Evolutionary conservation across 2,113 vertebrate species (phyloP), one percentile per base, ranked within the genome.

Genomic region (Typhlomys cinereus): DNA sequence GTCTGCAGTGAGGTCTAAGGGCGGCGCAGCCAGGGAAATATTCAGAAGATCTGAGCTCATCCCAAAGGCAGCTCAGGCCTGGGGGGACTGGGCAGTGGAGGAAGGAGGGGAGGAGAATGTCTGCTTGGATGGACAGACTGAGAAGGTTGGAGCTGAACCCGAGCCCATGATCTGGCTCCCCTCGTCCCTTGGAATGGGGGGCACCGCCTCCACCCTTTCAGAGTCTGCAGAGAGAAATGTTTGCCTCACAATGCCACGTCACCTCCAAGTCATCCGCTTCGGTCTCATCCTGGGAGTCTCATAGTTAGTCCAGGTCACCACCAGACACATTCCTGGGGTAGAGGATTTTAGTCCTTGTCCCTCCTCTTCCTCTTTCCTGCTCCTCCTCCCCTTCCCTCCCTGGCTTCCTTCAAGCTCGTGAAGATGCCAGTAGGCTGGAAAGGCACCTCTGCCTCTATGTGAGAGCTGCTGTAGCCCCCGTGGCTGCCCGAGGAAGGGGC

Each of bases 301-400:
- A 0, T 23, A n/a, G 78, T 39, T 34, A 0, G 6, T 25, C 59
- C 31, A 29, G 20, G 1, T 5, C n/a, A 15, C 7, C 8, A 0
- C 18, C 23, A 1, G 39, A 21, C 1, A 39, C 78, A 20, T 3
- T 36, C 64, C 7, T 13, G 9, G 2, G 0, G 31, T 1, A 39
- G 34, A 62, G 64, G 50, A 1, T 5, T 36, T 76, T 18, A 13
- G 48, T 25, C 57, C 36, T 18, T 27, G 39, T 5, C 34, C 18
- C 75, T 5, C 8, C 1, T 1, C 7, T 23, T 2, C 25, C 13
- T 7, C 10, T 31, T 11, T 18, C 17, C 27, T n/a, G 23, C 2
- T 29, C 5, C 0, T 0, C 7, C 48, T 31, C 23, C 20, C 23
- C 34, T 46, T 57, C 46, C 12, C 0, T 0, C 3, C 61, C 0